These are phyloP conservation scores for Scylla paramamosain DNA, from an alignment of 1,140 invertebrate genomes.

Conservation along the genomic window DNA sequence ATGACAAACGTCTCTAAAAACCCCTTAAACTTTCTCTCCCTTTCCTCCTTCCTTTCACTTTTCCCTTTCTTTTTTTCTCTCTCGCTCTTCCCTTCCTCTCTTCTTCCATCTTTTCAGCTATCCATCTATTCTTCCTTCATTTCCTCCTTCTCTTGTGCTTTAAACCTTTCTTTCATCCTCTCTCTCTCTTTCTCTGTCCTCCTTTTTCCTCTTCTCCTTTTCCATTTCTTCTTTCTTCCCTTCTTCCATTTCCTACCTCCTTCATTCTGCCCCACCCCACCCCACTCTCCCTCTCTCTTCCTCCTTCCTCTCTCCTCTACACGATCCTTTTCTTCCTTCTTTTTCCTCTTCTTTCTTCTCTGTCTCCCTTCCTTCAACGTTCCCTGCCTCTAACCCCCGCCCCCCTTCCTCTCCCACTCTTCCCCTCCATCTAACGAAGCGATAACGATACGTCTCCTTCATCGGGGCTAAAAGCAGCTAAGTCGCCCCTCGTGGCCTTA, in stretches of 20 bases:
- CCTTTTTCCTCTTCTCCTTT: not conserved
- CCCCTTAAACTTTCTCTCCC: not conserved
- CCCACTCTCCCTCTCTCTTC: too few species aligned
- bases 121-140: too few species aligned
- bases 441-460: conserved; percentile 9
- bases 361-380: too few species aligned
- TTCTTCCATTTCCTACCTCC: not conserved
- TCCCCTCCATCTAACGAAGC: not conserved
- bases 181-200: not conserved
- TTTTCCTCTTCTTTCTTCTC: too few species aligned
- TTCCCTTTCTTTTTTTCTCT: too few species aligned
- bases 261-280: not conserved
- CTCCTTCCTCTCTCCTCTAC: too few species aligned
- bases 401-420: not conserved
- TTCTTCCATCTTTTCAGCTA: too few species aligned
- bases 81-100: too few species aligned
- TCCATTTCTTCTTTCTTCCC: not conserved
- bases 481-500: not conserved
- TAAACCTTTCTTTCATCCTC: not conserved
- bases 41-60: too few species aligned
- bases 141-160: not conserved
- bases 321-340: too few species aligned
- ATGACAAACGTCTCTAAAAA: too few species aligned
- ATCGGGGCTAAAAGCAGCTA: not conserved
- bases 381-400: not conserved